These are phyloP conservation scores for Gymnodraco acuticeps DNA, from an alignment of 2,797 vertebrate species.

Conservation along the genomic window DNA sequence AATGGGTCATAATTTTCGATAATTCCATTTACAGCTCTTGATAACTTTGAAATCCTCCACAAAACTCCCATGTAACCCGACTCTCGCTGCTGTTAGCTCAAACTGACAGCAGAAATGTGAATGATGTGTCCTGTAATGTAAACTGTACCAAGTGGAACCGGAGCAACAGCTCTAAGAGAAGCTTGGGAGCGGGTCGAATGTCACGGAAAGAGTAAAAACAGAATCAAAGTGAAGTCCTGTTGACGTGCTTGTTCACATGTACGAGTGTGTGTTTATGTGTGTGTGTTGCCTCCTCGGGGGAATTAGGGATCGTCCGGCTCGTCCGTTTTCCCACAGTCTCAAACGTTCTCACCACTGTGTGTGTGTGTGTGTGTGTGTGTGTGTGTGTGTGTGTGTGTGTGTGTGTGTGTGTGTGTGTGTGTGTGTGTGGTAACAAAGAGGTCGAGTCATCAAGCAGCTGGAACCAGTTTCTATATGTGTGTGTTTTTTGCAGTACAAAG, in stretches of 20 bases:
- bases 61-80: background rate
- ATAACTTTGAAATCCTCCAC: background rate
- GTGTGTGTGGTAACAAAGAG: constrained; percentile 5
- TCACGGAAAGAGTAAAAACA: background rate
- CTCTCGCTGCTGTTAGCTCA: background rate
- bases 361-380: constrained; percentile 9
- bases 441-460: background rate
- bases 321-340: constrained; percentile 67
- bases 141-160: background rate
- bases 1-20: too few relatives aligned
- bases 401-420: constrained; percentile 3
- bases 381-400: background rate
- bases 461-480: constrained; percentile 5
- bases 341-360: constrained; percentile 39
- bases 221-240: constrained; percentile 32
- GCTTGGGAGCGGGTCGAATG: constrained; percentile 18
- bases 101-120: background rate
- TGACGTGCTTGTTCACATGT: constrained; percentile 45
- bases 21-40: too few relatives aligned
- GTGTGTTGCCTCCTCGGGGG: constrained; percentile 33
- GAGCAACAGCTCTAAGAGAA: constrained; percentile 25
- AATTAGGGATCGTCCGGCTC: constrained; percentile 40
- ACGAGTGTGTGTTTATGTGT: background rate
- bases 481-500: constrained; percentile 27
- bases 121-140: background rate